phyloP scores from a whole-genome alignment of 2,113 vertebrate genomes.

The Cyphomyrus plagiostoma region DNA sequence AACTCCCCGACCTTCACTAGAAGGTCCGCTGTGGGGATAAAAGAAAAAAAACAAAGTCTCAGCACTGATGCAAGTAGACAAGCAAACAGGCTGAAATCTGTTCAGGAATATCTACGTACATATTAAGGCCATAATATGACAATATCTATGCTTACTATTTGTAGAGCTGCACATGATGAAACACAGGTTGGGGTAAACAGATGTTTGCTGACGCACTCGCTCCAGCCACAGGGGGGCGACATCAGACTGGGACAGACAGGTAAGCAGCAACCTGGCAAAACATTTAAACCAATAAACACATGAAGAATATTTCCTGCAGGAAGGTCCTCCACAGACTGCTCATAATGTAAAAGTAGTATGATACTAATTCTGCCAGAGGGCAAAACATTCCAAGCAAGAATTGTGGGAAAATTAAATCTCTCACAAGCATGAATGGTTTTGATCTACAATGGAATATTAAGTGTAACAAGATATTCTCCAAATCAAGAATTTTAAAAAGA shows the following conservation, averaged over 20 bases:
- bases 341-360: background rate
- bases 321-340: background rate
- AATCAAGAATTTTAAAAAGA: background rate
- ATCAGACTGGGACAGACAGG: slow-evolving; percentile 82
- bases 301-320: background rate
- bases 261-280: slow-evolving; percentile 76
- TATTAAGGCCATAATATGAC: background rate
- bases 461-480: background rate
- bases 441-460: background rate
- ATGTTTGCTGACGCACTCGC: slow-evolving; percentile 67
- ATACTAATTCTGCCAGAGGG: background rate
- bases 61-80: background rate
- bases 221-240: slow-evolving; percentile 79
- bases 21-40: slow-evolving; percentile 68
- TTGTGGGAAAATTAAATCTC: background rate
- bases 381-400: background rate
- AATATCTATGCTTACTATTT: slow-evolving; percentile 63
- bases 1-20: slow-evolving; percentile 89
- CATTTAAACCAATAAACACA: background rate
- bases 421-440: background rate
- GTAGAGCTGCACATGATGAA: slow-evolving; percentile 98
- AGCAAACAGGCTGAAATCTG: background rate
- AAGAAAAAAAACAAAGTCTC: background rate
- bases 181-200: slow-evolving; percentile 70
- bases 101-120: slow-evolving; percentile 4